phyloP scores from a whole-genome alignment of 2,888 invertebrate genomes.

The Dysmachus trigonus region DNA sequence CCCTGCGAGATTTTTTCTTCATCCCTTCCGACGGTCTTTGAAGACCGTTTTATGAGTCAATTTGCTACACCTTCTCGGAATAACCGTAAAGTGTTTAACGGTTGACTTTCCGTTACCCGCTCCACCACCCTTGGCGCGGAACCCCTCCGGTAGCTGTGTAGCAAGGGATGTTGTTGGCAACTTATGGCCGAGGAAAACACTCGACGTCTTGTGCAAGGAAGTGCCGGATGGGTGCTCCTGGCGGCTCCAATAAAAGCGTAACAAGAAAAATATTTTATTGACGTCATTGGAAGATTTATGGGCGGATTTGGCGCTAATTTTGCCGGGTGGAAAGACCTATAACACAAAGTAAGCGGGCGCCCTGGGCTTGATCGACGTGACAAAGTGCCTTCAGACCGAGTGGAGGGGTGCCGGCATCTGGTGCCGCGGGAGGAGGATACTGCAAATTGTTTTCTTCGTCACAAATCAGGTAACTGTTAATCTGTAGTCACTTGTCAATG shows the following conservation, averaged over 20 bases:
- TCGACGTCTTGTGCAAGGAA: conserved; percentile 41
- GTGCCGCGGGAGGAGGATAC: not conserved
- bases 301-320: conserved; percentile 34
- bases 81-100: conserved; percentile 50
- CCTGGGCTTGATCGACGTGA: not conserved
- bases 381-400: not conserved
- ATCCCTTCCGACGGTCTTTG: conserved; percentile 40
- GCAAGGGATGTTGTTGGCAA: conserved; percentile 24
- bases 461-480: conserved; percentile 9
- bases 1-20: not conserved
- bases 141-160: conserved; percentile 2
- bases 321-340: not conserved
- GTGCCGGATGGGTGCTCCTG: conserved; percentile 19
- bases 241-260: conserved; percentile 20
- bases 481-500: conserved; percentile 20
- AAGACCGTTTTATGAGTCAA: conserved; percentile 50
- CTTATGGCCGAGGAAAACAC: conserved; percentile 31
- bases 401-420: not conserved
- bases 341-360: not conserved
- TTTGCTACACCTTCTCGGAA: conserved; percentile 49
- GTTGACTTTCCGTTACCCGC: conserved; percentile 41
- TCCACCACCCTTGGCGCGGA: not conserved
- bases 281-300: conserved; percentile 42
- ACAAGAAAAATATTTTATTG: conserved; percentile 42
- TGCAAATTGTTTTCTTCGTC: not conserved